Percentiles rank a stretch among this genome's conserved stretches.
Evolutionary conservation across 2,888 invertebrate genomes (phyloP).

Genomic region (Lasioglossum leucozonium): DNA sequence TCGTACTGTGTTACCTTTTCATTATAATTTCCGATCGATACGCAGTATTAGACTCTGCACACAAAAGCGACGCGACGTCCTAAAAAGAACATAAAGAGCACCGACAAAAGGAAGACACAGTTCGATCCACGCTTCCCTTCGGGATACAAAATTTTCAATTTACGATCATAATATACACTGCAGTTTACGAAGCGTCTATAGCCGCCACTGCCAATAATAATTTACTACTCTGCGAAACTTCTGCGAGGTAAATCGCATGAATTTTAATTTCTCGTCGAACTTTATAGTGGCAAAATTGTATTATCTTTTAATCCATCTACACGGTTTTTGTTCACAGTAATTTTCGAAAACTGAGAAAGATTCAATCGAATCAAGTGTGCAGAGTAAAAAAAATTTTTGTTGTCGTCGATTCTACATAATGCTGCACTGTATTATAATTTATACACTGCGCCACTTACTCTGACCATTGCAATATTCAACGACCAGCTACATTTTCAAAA

Average conservation of each 20-base stretch:
- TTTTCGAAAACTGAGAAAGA: too few species aligned
- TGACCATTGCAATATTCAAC: neutral
- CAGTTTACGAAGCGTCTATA: neutral
- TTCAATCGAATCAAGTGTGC: too few species aligned
- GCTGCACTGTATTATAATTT: neutral
- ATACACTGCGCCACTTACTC: neutral
- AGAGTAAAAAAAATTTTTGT: too few species aligned
- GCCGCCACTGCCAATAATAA: neutral
- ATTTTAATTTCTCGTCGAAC: neutral
- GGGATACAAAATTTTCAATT: neutral
- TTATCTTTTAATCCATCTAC: neutral
- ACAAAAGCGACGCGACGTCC: conserved; percentile 19
- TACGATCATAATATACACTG: neutral
- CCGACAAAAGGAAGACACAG: neutral
- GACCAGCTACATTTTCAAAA: neutral
- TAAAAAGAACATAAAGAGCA: conserved; percentile 32
- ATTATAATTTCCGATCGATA: conserved; percentile 28
- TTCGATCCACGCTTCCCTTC: neutral
- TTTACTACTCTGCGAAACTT: neutral
- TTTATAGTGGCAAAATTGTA: neutral
- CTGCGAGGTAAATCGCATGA: neutral
- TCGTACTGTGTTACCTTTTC: neutral
- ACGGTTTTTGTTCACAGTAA: too few species aligned
- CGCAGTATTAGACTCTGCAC: conserved; percentile 31
- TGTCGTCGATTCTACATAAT: neutral